Evolutionary conservation across 2,113 vertebrate species (phyloP).

Genomic region (Heliornis fulica): DNA sequence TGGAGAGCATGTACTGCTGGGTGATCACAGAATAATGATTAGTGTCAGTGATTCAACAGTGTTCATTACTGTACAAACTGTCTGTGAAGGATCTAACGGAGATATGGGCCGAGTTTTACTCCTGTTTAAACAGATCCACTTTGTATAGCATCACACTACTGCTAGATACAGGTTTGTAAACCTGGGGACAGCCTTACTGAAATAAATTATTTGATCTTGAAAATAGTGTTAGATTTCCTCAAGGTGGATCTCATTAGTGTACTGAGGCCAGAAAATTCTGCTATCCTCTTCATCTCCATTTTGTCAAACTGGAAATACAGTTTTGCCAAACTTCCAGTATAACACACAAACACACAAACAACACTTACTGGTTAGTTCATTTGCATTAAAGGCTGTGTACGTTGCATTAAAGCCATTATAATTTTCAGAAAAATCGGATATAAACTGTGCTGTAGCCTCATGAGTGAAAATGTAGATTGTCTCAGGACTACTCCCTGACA

Average conservation of each 20-base stretch:
- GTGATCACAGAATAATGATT: neutral
- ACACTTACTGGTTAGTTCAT: slow-evolving; percentile 78
- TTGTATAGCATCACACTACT: neutral
- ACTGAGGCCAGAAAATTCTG: neutral
- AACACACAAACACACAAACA: neutral
- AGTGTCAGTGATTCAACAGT: neutral
- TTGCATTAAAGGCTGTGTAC: slow-evolving; percentile 73
- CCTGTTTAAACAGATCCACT: neutral
- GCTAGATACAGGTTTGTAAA: neutral
- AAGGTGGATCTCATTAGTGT: neutral
- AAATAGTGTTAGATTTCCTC: neutral
- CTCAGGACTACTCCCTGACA: slow-evolving; percentile 76
- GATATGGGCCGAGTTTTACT: neutral
- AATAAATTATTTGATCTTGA: neutral
- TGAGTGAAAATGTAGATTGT: slow-evolving; percentile 82
- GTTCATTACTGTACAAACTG: neutral
- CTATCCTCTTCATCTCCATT: neutral
- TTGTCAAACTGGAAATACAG: neutral
- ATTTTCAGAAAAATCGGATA: slow-evolving; percentile 68
- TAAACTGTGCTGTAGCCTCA: slow-evolving; percentile 81
- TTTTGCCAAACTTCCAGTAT: neutral
- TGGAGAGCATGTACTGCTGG: neutral
- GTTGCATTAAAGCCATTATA: slow-evolving; percentile 81
- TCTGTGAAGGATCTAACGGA: neutral
- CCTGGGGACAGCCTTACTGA: neutral